Evolutionary conservation across 1,140 invertebrate genomes (phyloP), one percentile per base, ranked within the genome.

Genomic region (Procambarus virginalis): DNA sequence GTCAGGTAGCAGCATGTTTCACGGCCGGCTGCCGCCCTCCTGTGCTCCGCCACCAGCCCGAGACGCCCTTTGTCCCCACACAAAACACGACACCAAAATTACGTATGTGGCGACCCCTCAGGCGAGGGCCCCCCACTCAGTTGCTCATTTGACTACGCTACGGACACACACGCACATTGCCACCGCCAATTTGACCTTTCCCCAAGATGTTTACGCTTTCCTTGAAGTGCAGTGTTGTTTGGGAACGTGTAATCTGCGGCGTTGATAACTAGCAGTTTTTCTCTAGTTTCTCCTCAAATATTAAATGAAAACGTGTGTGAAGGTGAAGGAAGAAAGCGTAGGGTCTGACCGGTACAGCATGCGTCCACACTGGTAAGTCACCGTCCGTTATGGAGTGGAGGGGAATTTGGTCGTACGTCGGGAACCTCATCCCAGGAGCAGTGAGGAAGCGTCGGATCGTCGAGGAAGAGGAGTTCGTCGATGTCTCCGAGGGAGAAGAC

Each of bases 371-470:
- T 34, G 68, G 5, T 34, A 34, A 73, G 20, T 34, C 34, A 73
- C 34, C 34, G 34, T 34, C 51, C 12, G 79, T 10, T 9, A 88
- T 88, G 86, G 86, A 88, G 86, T 88, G 86, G 86, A 88, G 82
- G 46, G n/a, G 86, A 51, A 51, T 88, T 10, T 88, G 86, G 86
- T 80, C 78, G 17, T 88, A 88, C 55, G 86, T 88, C 34, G 86
- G 86, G 8, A 60, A 88, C 48, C 49, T 88, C 79, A 88, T 88
- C 55, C 86, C 86, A 76, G 86, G n/a, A 48, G 55, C 79, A 49
- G 34, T n/a, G n/a, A 84, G 34, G 10, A 51, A 8, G 51, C 8
- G 51, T 12, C 51, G 51, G 8, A 20, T 84, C n/a, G 82, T 73
- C 2, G 82, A 49, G 5, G 68, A 73, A 48, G 82, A 84, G 2